These are phyloP conservation scores for Acrobasis repandana DNA, from an alignment of 2,888 invertebrate species.

Conservation along the genomic window DNA sequence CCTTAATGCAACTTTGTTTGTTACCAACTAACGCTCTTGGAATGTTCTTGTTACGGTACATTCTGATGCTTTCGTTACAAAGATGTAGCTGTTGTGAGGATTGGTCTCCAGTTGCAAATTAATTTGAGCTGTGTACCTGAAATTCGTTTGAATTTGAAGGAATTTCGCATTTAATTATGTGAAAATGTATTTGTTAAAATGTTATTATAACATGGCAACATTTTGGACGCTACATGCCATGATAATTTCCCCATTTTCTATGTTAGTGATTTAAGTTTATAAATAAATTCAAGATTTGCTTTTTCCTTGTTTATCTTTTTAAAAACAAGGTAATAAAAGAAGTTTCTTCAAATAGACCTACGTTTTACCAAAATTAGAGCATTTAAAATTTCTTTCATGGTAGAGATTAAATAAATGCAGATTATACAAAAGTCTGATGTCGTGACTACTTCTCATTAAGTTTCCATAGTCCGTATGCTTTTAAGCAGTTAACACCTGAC, in stretches of 20 bases:
- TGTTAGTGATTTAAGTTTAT: no score
- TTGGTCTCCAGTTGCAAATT: constrained; percentile 11
- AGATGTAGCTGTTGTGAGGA: constrained; percentile 14
- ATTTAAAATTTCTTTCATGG: neutral
- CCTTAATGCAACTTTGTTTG: constrained; percentile 21
- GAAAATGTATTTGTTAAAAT: no score
- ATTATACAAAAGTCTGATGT: neutral
- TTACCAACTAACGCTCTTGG: constrained; percentile 5
- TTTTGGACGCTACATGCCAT: no score
- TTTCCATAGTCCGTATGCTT: constrained; percentile 1
- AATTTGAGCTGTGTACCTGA: constrained; percentile 4
- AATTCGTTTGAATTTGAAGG: neutral
- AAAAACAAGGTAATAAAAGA: no score
- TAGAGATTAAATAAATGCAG: neutral
- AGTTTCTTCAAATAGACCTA: no score
- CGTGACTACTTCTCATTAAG: constrained; percentile 3
- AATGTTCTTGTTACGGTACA: constrained; percentile 17
- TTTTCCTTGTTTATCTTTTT: no score
- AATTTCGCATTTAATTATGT: neutral
- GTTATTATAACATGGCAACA: no score
- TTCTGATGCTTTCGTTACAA: constrained; percentile 18
- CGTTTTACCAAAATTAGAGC: no score
- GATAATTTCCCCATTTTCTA: no score
- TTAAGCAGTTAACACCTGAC: constrained; percentile 10
- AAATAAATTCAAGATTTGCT: no score